Evolutionary conservation across 1,140 invertebrate genomes (phyloP).

Genomic region (Trichogramma pretiosum): DNA sequence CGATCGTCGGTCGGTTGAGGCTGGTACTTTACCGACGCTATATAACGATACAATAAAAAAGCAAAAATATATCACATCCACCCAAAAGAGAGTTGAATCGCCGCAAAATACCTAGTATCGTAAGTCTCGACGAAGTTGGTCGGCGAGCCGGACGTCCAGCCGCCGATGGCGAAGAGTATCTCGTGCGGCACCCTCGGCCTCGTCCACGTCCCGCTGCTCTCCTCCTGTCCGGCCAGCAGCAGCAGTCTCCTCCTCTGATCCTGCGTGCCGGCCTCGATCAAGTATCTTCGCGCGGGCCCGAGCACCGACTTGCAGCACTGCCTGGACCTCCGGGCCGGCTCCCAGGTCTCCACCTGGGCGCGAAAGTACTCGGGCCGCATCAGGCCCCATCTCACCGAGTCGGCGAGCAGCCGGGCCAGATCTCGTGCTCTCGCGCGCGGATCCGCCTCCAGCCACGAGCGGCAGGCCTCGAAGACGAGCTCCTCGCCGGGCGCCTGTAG

Average conservation of each 20-base stretch:
- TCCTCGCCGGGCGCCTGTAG: slow-evolving; percentile 64
- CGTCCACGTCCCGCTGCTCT: slow-evolving; percentile 28
- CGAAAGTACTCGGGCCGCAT: slow-evolving; percentile 57
- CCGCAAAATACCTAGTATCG: slow-evolving; percentile 57
- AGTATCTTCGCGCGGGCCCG: slow-evolving; percentile 53
- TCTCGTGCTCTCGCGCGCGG: slow-evolving; percentile 38
- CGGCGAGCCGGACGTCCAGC: slow-evolving; percentile 71
- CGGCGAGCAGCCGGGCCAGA: slow-evolving; percentile 53
- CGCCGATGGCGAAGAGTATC: slow-evolving; percentile 64
- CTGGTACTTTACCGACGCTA: slow-evolving; percentile 54
- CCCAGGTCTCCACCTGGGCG: slow-evolving; percentile 51
- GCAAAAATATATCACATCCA: slow-evolving; percentile 53
- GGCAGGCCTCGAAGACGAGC: slow-evolving; percentile 57
- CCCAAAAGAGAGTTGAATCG: slow-evolving; percentile 56
- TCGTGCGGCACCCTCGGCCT: slow-evolving; percentile 60
- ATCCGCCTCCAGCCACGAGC: slow-evolving; percentile 45
- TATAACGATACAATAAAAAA: slow-evolving; percentile 60
- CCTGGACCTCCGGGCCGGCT: not conserved
- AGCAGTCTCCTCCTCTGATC: too few relatives aligned
- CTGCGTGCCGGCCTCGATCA: slow-evolving; percentile 50
- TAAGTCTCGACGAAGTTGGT: slow-evolving; percentile 73
- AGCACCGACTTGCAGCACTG: slow-evolving; percentile 56
- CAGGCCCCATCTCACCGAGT: slow-evolving; percentile 58
- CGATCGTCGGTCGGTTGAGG: not conserved
- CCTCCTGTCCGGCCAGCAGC: too few relatives aligned